Evolutionary conservation across 2,888 invertebrate species (phyloP).

Genomic region (Lissocephala sabroskyi): DNA sequence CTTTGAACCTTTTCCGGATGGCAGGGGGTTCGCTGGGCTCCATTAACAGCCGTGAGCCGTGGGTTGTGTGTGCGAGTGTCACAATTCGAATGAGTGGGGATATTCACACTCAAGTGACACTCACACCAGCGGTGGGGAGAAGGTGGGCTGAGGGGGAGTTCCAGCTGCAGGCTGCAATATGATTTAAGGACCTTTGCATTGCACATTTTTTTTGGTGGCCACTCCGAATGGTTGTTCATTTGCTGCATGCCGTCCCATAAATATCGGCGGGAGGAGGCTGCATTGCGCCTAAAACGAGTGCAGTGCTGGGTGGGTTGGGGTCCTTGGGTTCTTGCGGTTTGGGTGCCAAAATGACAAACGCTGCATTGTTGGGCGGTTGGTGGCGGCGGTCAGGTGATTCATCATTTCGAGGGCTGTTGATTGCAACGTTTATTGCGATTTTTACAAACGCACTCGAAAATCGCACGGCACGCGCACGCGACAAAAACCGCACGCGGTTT

Average conservation of each 20-base stretch:
- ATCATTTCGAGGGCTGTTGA: slow-evolving; percentile 69
- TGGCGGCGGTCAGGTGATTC: slow-evolving; percentile 62
- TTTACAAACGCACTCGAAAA: slow-evolving; percentile 67
- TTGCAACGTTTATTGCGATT: slow-evolving; percentile 71
- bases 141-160: slow-evolving; percentile 4
- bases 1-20: no score
- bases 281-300: slow-evolving; percentile 22
- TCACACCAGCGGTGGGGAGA: neutral
- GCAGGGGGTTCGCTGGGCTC: no score
- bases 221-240: slow-evolving; percentile 29
- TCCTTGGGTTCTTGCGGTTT: slow-evolving; percentile 41
- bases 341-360: slow-evolving; percentile 33
- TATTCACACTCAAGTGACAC: slow-evolving; percentile 56
- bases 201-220: slow-evolving; percentile 51
- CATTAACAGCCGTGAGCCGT: slow-evolving; percentile 37
- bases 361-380: slow-evolving; percentile 38
- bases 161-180: slow-evolving; percentile 50
- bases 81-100: slow-evolving; percentile 47
- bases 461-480: neutral
- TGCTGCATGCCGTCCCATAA: slow-evolving; percentile 36
- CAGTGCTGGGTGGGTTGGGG: slow-evolving; percentile 1
- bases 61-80: slow-evolving; percentile 18
- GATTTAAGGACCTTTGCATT: slow-evolving; percentile 50
- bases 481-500: no score
- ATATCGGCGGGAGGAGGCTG: slow-evolving; percentile 21